Base-by-base conservation (phyloP, 2,888 invertebrate genomes). In the Zelleria hepariella region DNA sequence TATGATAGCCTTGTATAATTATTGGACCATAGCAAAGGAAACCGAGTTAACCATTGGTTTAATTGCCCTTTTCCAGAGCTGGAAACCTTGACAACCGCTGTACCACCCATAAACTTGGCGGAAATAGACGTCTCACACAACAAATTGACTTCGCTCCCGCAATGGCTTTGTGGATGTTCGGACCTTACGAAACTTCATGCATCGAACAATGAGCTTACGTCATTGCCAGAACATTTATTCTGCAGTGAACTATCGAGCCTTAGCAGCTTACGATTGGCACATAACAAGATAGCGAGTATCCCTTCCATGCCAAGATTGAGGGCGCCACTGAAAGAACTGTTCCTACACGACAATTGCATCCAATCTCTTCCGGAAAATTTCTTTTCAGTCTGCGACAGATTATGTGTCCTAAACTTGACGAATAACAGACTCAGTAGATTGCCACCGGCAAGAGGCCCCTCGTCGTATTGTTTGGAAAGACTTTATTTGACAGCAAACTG, bases 41-140 rank as follows among this genome's bases (percentile, higher is more conserved):
- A 42, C 15, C 32, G 3, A 42, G 32, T 42, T 42, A 42, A 42
- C 32, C 32, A 42, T 42, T 42, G 32, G 10, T 42, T 2, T 42
- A 10, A 10, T 42, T 42, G 4, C 32, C 64, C 65, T 27, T 63
- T 91, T 91, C 59, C 86, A 95, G 95, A 92, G 80, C 80, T 96
- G 62, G 93, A 93, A 69, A 93, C 91, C 64, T 82, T 96, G 49
- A 91, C 91, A 5, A 91, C 94, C 8, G 90, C 91, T 58, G 93
- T 94, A 23, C 90, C 92, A 58, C 96, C 96, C 24, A 86, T 90
- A 26, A 92, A 93, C 73, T 82, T 96, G 56, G 91, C 92, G 65
- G 94, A 95, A 74, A 89, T 96, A 54, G 94, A 96, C 72, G 92
- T 96, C 10, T 95, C 95, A 6, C 93, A 94, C 75, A 96, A 96